Evolutionary conservation across 2,113 vertebrate genomes (phyloP), one percentile per base, ranked within the genome.

Genomic region (Lasiurus cinereus): DNA sequence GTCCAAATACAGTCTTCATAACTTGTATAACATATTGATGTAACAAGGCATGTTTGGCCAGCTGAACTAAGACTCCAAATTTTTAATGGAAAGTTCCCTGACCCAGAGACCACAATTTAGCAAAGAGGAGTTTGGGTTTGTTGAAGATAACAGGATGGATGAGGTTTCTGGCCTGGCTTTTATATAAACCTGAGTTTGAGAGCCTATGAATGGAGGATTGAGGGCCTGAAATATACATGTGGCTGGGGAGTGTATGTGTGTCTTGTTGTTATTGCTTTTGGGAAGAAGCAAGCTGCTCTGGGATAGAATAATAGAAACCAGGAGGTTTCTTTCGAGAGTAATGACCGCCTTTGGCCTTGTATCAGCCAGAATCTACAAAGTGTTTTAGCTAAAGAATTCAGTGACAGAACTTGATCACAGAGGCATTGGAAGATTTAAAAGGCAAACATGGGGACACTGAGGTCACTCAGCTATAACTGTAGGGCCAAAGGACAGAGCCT

Each of bases 11-110:
- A 54, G 13, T 83, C 39, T 66, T 90, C 39, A 15, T 67, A 29
- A 83, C n/a, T 86, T 92, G 89, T n/a, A 43, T 36, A 77, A 33
- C 50, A 8, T 89, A 31, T 82, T 95, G 33, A 36, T n/a, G 16
- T 36, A 59, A 21, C 24, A 39, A 64, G 62, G 18, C 11, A 15
- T 82, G 52, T 92, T n/a, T 7, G 66, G 67, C 59, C 54, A 50
- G 16, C 33, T 59, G 18, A 59, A 8, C 4, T 24, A 70, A 36
- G 24, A 64, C 33, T 70, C 39, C 15, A 54, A 67, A 64, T 72
- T 88, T 52, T 36, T 43, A 33, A 64, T 88, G 64, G 18, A 46
- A 83, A 64, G 5, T 62, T 94, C 8, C 27, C 33, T 31, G 9
- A 54, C 39, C 2, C 46, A 1, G 22, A 31, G 29, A 22, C 33